A percentile compares a stretch with the other conserved stretches of the same genome.
Evolutionary conservation across 2,797 vertebrate genomes (phyloP).

Genomic region (Babyrousa celebensis): DNA sequence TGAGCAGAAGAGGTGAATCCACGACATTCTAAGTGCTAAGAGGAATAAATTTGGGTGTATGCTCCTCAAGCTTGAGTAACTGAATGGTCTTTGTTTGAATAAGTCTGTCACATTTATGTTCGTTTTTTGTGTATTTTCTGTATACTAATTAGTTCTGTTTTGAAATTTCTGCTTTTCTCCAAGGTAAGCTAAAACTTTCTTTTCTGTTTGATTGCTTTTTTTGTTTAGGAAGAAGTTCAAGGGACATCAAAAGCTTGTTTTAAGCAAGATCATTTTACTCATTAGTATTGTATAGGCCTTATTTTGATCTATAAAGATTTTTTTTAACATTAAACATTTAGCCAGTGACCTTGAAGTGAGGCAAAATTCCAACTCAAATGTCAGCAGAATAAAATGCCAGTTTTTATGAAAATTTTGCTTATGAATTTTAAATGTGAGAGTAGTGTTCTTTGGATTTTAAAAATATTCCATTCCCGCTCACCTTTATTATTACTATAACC

Average conservation of each 20-base stretch:
- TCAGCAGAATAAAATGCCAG: conserved; percentile 51
- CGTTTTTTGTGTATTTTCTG: neutral
- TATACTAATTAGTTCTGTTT: neutral
- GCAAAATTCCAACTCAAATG: conserved; percentile 61
- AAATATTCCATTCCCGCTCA: conserved; percentile 30
- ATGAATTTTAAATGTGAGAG: conserved; percentile 67
- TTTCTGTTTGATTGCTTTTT: neutral
- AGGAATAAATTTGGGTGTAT: neutral
- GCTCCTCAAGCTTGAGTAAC: neutral
- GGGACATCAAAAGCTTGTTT: neutral
- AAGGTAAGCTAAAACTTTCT: neutral
- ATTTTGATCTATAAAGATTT: conserved; percentile 35
- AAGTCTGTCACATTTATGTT: neutral
- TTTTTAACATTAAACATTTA: conserved; percentile 65
- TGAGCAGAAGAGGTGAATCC: neutral
- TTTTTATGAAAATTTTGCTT: conserved; percentile 70
- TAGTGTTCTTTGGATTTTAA: conserved; percentile 35
- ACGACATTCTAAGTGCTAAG: neutral
- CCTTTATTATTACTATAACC: conserved; percentile 17
- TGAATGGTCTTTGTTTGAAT: neutral
- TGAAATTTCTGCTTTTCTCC: conserved; percentile 53
- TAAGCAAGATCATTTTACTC: neutral
- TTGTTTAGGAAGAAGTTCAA: neutral
- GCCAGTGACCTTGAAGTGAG: conserved; percentile 17
- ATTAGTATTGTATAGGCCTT: neutral